Conservation (phyloP, 30 jellyfish, hydroid and myxozoan genomes). For the Hydractinia symbiolongicarpus region DNA sequence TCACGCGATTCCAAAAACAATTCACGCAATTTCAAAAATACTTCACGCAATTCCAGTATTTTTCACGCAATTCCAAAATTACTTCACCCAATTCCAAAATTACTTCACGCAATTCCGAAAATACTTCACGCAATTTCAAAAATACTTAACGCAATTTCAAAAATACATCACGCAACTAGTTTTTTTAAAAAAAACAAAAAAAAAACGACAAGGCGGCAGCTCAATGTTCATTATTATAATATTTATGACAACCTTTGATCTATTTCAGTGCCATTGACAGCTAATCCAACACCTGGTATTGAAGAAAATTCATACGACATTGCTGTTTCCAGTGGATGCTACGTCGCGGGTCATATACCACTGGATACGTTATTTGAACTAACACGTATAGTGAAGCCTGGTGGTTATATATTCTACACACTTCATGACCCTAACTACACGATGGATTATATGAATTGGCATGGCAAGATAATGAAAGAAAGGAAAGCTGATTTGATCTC, state of each 20-base stretch:
- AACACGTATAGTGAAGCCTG: conserved; percentile 29
- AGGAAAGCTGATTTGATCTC: conserved; percentile 17
- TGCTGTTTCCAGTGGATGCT: conserved; percentile 18
- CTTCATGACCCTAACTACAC: conserved; percentile 31
- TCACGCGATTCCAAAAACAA: too few relatives aligned
- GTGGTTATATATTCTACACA: conserved; percentile 22
- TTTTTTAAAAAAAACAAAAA: too few relatives aligned
- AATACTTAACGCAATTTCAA: too few relatives aligned
- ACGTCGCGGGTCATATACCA: conserved; percentile 22
- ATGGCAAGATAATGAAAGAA: conserved; percentile 16
- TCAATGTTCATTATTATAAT: too few relatives aligned
- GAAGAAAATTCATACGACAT: conserved; percentile 14
- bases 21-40: too few relatives aligned
- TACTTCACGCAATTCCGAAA: too few relatives aligned
- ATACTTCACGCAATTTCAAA: too few relatives aligned
- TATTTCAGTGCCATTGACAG: conserved; percentile 4
- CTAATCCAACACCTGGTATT: conserved; percentile 23
- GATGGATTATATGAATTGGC: conserved; percentile 6
- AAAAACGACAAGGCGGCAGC: too few relatives aligned
- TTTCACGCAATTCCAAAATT: too few relatives aligned
- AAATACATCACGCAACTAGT: too few relatives aligned
- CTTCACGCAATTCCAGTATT: too few relatives aligned
- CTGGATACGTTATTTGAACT: conserved; percentile 6
- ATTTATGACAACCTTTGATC: background rate
- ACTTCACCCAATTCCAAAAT: too few relatives aligned